phyloP scores from a whole-genome alignment of 2,797 vertebrate genomes.

The Parauchenoglanis punctatus region DNA sequence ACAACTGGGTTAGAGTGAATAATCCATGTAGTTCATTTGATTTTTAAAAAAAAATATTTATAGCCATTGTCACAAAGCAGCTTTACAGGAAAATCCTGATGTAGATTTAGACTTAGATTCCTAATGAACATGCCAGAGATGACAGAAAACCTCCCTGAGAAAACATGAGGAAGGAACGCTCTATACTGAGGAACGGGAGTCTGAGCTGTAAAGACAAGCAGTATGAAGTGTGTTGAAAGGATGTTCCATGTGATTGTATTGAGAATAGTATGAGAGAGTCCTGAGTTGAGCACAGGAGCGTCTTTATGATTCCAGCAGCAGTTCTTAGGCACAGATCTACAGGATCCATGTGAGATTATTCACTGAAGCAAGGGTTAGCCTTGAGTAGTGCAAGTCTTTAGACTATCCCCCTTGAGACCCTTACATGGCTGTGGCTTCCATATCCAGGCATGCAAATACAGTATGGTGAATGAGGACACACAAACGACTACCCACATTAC shows the following conservation, averaged over 20 bases:
- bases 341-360: constrained; percentile 5
- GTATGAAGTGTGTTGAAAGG: not conserved
- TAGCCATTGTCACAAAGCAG: not conserved
- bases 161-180: not conserved
- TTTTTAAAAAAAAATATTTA: not conserved
- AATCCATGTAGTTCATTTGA: not conserved
- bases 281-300: not conserved
- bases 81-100: not conserved
- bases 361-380: not conserved
- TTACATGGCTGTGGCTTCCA: not conserved
- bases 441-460: not conserved
- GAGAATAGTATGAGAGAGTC: not conserved
- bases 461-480: not conserved
- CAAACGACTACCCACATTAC: not conserved
- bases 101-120: not conserved
- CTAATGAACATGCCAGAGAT: not conserved
- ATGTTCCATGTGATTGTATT: not conserved
- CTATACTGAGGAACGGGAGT: too few relatives aligned
- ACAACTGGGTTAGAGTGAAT: not conserved
- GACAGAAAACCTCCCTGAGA: too few relatives aligned
- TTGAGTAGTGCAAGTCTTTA: not conserved
- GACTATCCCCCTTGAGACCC: not conserved
- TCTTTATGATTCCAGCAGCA: not conserved
- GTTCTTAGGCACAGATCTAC: not conserved
- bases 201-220: not conserved